Evolutionary conservation across 2,888 invertebrate species (phyloP).

Genomic region (Hydroisotoma schaefferi): DNA sequence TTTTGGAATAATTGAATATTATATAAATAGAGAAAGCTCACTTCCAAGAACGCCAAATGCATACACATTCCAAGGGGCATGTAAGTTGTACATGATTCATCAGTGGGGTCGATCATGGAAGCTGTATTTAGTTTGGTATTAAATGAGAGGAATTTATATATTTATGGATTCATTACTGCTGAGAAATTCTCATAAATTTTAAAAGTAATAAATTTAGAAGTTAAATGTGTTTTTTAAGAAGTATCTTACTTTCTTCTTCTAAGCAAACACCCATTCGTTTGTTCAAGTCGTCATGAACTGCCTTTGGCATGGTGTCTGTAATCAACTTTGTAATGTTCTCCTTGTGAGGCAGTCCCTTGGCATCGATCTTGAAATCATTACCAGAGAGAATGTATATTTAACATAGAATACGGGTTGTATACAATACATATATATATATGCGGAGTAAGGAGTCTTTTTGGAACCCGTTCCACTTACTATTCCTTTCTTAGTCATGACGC

Average conservation of each 20-base stretch:
- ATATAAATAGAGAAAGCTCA: too few species aligned
- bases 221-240: too few species aligned
- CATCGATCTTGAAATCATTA: constrained; percentile 31
- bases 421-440: too few species aligned
- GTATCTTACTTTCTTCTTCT: constrained; percentile 24
- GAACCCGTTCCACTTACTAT: constrained; percentile 35
- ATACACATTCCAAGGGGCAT: constrained; percentile 37
- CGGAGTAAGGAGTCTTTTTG: too few species aligned
- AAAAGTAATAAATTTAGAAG: too few species aligned
- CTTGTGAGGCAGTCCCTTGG: constrained; percentile 39
- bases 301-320: constrained; percentile 30
- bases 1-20: too few species aligned
- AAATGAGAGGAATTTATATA: not conserved
- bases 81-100: constrained; percentile 37
- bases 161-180: too few species aligned
- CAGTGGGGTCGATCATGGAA: constrained; percentile 30
- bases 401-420: too few species aligned
- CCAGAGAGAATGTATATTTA: not conserved
- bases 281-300: constrained; percentile 30
- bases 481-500: constrained; percentile 33
- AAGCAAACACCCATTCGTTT: constrained; percentile 25
- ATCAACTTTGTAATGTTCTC: constrained; percentile 38
- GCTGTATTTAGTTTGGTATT: constrained; percentile 23
- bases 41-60: constrained; percentile 32
- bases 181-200: too few species aligned